These are phyloP conservation scores for Lepidurus arcticus DNA, from an alignment of 1,140 invertebrate species.

Conservation along the genomic window DNA sequence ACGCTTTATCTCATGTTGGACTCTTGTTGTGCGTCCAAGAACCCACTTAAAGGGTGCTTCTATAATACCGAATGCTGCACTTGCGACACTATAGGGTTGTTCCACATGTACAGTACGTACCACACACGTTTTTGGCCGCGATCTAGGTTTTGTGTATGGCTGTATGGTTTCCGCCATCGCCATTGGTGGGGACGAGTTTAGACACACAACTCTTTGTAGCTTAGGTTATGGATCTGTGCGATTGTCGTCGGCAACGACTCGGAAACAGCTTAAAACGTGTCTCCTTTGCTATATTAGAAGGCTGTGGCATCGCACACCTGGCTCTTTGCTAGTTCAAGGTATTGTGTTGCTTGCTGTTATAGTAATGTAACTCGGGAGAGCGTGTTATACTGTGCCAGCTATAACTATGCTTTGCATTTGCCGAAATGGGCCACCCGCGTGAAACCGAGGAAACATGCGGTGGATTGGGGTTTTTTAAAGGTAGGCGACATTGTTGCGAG, in stretches of 20 bases:
- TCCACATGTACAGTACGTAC: background rate
- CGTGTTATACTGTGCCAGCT: conserved; percentile 4
- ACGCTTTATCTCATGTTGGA: background rate
- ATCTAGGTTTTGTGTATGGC: background rate
- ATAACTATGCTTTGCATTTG: conserved; percentile 19
- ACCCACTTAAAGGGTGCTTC: background rate
- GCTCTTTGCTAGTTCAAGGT: background rate
- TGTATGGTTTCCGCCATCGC: background rate
- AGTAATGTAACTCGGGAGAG: background rate
- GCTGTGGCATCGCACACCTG: conserved; percentile 6
- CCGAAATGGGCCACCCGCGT: conserved; percentile 20
- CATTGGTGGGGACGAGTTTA: background rate
- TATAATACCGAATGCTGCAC: conserved; percentile 2
- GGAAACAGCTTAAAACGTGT: conserved; percentile 5
- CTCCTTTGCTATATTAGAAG: background rate
- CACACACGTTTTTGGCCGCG: background rate
- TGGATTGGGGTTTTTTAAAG: background rate
- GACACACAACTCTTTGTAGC: conserved; percentile 3
- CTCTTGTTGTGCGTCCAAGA: background rate
- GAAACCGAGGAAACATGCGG: background rate
- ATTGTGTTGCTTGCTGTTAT: background rate
- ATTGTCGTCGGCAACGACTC: conserved; percentile 20
- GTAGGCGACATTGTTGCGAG: background rate
- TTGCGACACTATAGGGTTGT: background rate
- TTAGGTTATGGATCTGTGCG: background rate